Evolutionary conservation across 2,888 invertebrate genomes (phyloP).

Genomic region (Drosophila algonquin): DNA sequence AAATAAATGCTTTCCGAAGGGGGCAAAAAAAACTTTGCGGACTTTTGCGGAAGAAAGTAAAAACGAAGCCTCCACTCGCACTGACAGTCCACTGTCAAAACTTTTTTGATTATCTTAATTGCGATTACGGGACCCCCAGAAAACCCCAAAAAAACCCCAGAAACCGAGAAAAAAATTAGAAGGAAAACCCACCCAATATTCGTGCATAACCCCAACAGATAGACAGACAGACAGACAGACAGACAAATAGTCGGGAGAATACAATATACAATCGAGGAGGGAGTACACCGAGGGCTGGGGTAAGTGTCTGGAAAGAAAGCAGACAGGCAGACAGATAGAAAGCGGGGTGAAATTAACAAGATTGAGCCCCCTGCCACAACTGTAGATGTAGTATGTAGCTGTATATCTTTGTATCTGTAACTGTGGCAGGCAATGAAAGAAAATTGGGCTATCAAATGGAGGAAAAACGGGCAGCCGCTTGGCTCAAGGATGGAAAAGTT

Average conservation of each 20-base stretch:
- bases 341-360: constrained; percentile 73
- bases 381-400: constrained; percentile 12
- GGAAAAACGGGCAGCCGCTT: constrained; percentile 24
- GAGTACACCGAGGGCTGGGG: constrained; percentile 25
- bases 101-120: constrained; percentile 80
- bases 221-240: constrained; percentile 35
- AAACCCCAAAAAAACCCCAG: neutral
- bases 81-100: constrained; percentile 75
- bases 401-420: constrained; percentile 1
- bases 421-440: constrained; percentile 65
- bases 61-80: constrained; percentile 56
- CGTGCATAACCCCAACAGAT: constrained; percentile 61
- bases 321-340: constrained; percentile 34
- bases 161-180: constrained; percentile 5
- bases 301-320: constrained; percentile 15
- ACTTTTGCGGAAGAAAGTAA: constrained; percentile 57
- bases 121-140: constrained; percentile 62
- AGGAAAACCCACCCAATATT: constrained; percentile 53
- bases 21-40: constrained; percentile 11
- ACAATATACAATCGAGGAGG: constrained; percentile 35
- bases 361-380: constrained; percentile 57
- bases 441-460: constrained; percentile 68
- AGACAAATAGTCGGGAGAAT: constrained; percentile 38
- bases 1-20: constrained; percentile 11
- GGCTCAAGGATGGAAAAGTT: constrained; percentile 23